Conservation (phyloP, 2,888 invertebrate genomes). For the Mechanitis messenoides region DNA sequence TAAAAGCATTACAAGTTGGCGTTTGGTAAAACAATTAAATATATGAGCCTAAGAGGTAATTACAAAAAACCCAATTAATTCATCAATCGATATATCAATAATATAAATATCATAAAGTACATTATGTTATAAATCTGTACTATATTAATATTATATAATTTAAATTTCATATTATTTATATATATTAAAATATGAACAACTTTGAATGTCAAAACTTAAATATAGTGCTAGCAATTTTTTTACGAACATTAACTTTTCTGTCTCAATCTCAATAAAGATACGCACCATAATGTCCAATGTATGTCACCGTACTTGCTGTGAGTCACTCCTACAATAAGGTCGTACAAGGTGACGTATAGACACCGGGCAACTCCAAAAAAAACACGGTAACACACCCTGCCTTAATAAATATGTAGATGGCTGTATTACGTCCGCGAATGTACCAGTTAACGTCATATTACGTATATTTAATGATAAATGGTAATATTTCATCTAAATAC, state of each 20-base stretch:
- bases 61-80: too few relatives aligned
- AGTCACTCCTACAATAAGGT: conserved; percentile 38
- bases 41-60: too few relatives aligned
- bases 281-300: conserved; percentile 25
- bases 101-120: too few relatives aligned
- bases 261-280: conserved; percentile 18
- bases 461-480: conserved; percentile 1
- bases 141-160: too few relatives aligned
- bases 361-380: conserved; percentile 40
- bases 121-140: too few relatives aligned
- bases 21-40: too few relatives aligned
- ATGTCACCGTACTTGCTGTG: conserved; percentile 30
- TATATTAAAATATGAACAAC: too few relatives aligned
- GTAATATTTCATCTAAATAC: neutral
- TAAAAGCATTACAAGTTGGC: too few relatives aligned
- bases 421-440: conserved; percentile 20
- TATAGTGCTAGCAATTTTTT: neutral
- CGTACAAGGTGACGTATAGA: conserved; percentile 37
- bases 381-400: conserved; percentile 35
- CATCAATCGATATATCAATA: too few relatives aligned
- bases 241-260: neutral
- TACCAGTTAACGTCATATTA: conserved; percentile 9
- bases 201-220: neutral
- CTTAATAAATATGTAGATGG: conserved; percentile 31
- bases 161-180: too few relatives aligned